Conservation (phyloP, 2,113 vertebrate species). For the Pseudorasbora parva region DNA sequence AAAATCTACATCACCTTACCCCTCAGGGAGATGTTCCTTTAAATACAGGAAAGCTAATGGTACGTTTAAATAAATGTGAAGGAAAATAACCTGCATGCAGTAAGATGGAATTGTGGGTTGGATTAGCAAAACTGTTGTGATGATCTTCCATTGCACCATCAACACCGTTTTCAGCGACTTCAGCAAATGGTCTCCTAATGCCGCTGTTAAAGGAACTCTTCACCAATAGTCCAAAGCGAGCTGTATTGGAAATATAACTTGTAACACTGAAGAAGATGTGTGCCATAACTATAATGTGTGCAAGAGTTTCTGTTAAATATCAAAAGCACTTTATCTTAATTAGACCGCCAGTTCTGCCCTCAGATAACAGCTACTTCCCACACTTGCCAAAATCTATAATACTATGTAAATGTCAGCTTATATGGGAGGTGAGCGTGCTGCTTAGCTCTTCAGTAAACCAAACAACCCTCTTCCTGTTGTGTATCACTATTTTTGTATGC, state of each 20-base stretch:
- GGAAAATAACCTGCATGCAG: constrained; percentile 38
- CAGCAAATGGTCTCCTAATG: background rate
- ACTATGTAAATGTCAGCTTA: constrained; percentile 37
- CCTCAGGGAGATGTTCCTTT: constrained; percentile 44
- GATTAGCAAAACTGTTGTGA: constrained; percentile 2
- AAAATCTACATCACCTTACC: constrained; percentile 46
- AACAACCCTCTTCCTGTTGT: background rate
- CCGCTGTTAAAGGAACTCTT: background rate
- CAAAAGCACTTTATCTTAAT: constrained; percentile 30
- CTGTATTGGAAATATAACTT: background rate
- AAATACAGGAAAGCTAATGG: constrained; percentile 38
- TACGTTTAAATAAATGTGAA: constrained; percentile 42
- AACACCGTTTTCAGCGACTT: background rate
- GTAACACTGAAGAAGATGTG: background rate
- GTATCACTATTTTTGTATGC: constrained; percentile 2
- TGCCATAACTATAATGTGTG: background rate
- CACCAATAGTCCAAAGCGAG: background rate
- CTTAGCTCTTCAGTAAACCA: constrained; percentile 21
- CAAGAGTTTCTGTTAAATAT: constrained; percentile 21
- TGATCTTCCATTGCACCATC: constrained; percentile 16
- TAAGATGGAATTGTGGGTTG: background rate
- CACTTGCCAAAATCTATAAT: constrained; percentile 42
- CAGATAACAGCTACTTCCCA: constrained; percentile 35
- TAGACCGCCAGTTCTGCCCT: background rate
- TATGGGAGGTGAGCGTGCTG: constrained; percentile 8